Conservation (phyloP, 1,140 invertebrate genomes). For the Drosophila sp. region DNA sequence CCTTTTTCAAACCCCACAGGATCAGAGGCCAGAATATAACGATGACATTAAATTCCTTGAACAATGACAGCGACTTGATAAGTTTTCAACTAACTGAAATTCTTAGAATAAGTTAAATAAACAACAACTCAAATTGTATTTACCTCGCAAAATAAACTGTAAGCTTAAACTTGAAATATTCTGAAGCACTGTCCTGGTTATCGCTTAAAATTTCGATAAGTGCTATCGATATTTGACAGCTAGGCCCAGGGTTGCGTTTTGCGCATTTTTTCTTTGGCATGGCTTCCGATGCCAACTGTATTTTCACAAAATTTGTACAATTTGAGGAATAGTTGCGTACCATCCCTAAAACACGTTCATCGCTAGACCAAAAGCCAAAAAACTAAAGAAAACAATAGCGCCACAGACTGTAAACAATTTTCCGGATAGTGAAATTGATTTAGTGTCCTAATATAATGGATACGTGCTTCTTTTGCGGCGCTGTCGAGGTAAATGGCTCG, state of each 20-base stretch:
- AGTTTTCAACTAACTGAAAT: slow-evolving; percentile 58
- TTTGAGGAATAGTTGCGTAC: slow-evolving; percentile 42
- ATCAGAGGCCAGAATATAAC: neutral
- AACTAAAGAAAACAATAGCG: slow-evolving; percentile 43
- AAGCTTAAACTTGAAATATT: neutral
- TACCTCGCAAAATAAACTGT: too few relatives aligned
- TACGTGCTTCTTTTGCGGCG: slow-evolving; percentile 67
- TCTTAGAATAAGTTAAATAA: slow-evolving; percentile 30
- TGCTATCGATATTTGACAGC: slow-evolving; percentile 13
- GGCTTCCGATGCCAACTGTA: slow-evolving; percentile 52
- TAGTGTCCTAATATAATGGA: slow-evolving; percentile 40
- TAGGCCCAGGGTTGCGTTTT: slow-evolving; percentile 34
- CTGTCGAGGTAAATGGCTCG: slow-evolving; percentile 53
- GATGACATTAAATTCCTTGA: neutral
- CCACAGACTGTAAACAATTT: slow-evolving; percentile 34
- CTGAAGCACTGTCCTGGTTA: neutral
- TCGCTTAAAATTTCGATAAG: neutral
- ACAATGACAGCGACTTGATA: slow-evolving; percentile 42
- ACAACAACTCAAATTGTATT: neutral
- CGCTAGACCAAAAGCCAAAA: slow-evolving; percentile 24
- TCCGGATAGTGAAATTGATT: neutral
- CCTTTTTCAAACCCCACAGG: slow-evolving; percentile 11
- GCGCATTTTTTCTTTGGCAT: slow-evolving; percentile 38
- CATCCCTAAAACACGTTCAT: slow-evolving; percentile 55
- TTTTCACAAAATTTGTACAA: slow-evolving; percentile 27